Conservation (phyloP, 1,140 invertebrate genomes). For the Drosophila triauraria region DNA sequence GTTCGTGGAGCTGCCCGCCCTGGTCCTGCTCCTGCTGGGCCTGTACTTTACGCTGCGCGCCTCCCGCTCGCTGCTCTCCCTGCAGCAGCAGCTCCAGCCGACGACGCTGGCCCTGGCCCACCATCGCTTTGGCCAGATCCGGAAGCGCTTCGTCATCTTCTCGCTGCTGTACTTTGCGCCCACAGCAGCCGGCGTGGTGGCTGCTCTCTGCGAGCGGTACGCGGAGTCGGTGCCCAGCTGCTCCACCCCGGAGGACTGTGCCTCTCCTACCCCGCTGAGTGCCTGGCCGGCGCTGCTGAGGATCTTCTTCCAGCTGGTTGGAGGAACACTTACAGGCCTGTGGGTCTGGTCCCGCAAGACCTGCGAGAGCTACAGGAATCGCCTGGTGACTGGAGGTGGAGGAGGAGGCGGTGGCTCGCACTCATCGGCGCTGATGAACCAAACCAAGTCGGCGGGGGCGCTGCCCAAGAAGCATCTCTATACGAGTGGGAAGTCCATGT, state of each 20-base stretch:
- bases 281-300: conserved; percentile 87
- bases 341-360: conserved; percentile 97
- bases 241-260: conserved; percentile 85
- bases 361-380: conserved; percentile 85
- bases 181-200: conserved; percentile 87
- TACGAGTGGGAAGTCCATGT: conserved; percentile 68
- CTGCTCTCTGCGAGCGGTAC: conserved; percentile 87
- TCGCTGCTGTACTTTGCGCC: conserved; percentile 91
- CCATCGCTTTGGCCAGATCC: conserved; percentile 93
- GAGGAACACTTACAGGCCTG: conserved; percentile 93
- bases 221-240: conserved; percentile 86
- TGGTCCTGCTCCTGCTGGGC: conserved; percentile 87
- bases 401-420: conserved; percentile 18
- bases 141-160: conserved; percentile 93
- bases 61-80: conserved; percentile 87
- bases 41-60: conserved; percentile 88
- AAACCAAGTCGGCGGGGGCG: conserved; percentile 40
- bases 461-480: conserved; percentile 78
- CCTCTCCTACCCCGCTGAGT: conserved; percentile 76
- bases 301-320: conserved; percentile 91
- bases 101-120: conserved; percentile 90
- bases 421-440: conserved; percentile 55
- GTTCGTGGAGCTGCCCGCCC: conserved; percentile 91
- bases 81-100: conserved; percentile 86
- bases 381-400: conserved; percentile 53